A percentile compares a stretch with the other conserved stretches of the same genome.
These are phyloP conservation scores for Drosophila tristis DNA, from an alignment of 1,140 invertebrate species.

Conservation along the genomic window DNA sequence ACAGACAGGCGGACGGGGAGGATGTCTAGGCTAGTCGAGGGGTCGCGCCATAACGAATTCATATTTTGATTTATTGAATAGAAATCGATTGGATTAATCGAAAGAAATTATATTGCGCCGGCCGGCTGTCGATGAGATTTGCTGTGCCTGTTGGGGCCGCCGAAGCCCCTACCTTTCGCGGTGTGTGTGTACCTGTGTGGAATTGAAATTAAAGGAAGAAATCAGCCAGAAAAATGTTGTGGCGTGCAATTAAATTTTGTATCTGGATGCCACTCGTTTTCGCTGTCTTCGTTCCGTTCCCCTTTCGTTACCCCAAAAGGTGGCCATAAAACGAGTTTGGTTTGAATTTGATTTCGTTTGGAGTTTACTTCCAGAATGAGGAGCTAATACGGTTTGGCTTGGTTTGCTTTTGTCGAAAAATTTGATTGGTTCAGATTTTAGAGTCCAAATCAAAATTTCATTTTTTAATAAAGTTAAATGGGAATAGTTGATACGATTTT, in stretches of 20 bases:
- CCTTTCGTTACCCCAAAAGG: not conserved
- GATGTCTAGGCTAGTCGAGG: conserved; percentile 50
- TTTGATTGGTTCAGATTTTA: conserved; percentile 8
- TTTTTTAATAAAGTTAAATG: not conserved
- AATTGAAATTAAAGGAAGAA: conserved; percentile 75
- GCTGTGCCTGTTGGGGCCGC: conserved; percentile 46
- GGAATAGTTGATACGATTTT: too few species aligned
- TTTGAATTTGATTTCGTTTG: conserved; percentile 33
- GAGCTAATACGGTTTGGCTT: conserved; percentile 27
- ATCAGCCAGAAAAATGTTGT: conserved; percentile 64
- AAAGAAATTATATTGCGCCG: conserved; percentile 79
- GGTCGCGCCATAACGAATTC: conserved; percentile 72
- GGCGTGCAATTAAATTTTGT: conserved; percentile 66
- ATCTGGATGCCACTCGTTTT: conserved; percentile 24
- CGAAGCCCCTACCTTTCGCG: conserved; percentile 12
- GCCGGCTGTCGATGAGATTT: conserved; percentile 61
- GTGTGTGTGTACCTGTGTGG: conserved; percentile 13
- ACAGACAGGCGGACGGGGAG: conserved; percentile 7
- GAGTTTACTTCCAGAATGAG: conserved; percentile 19
- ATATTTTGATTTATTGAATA: conserved; percentile 84
- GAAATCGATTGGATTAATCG: conserved; percentile 83
- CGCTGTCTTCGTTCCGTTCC: conserved; percentile 1
- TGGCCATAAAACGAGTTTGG: conserved; percentile 42
- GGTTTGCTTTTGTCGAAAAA: not conserved
- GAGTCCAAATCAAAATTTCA: conserved; percentile 14